Conservation (phyloP, 2,113 vertebrate species). For the Lontra canadensis region DNA sequence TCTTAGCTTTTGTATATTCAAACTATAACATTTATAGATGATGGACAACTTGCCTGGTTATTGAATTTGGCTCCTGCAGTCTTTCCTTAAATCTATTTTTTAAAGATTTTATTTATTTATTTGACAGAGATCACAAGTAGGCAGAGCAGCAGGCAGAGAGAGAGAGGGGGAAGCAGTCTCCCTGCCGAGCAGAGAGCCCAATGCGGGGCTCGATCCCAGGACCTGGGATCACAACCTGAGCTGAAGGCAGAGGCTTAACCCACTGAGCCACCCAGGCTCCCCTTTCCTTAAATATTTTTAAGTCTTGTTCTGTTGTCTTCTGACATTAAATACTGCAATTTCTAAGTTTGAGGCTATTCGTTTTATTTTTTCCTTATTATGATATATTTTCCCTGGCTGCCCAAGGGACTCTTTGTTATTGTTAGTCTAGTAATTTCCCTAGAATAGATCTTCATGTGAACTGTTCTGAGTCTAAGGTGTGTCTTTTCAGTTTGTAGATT, state of each 20-base stretch:
- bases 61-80: neutral
- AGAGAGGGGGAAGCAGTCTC: no score
- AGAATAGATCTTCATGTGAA: neutral
- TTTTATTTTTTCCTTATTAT: neutral
- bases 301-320: neutral
- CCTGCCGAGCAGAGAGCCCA: no score
- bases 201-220: no score
- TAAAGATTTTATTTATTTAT: no score
- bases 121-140: no score
- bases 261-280: no score
- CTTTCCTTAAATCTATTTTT: neutral
- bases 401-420: neutral
- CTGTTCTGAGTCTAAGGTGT: neutral
- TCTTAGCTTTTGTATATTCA: neutral
- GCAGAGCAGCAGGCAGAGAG: no score
- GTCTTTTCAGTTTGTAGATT: neutral
- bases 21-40: neutral
- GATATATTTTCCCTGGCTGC: neutral
- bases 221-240: no score
- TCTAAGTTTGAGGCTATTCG: neutral
- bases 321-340: neutral
- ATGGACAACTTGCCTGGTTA: neutral
- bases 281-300: neutral
- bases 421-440: neutral
- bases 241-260: no score